Conservation (phyloP, 2,797 vertebrate genomes). For the Galago senegalensis region DNA sequence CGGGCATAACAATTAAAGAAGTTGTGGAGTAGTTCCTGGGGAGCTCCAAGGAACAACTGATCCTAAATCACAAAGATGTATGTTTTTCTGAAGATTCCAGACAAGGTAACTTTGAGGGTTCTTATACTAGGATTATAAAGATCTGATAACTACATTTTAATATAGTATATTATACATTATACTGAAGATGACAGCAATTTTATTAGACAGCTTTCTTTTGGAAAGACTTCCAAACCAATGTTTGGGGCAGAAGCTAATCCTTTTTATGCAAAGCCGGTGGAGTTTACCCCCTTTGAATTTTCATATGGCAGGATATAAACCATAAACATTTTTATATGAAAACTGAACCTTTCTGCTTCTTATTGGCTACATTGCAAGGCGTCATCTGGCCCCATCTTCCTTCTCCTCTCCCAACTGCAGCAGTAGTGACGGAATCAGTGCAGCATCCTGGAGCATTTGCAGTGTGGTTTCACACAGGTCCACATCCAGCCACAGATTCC, state of each 20-base stretch:
- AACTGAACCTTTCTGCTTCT: background rate
- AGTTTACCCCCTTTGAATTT: background rate
- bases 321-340: conserved; percentile 20
- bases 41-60: no score
- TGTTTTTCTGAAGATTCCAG: conserved; percentile 28
- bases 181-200: background rate
- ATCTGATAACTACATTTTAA: background rate
- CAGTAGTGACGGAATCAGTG: background rate
- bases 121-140: conserved; percentile 13
- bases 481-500: background rate
- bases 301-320: background rate
- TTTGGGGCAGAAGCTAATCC: background rate
- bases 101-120: conserved; percentile 32
- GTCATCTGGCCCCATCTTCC: background rate
- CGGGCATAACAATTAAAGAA: background rate
- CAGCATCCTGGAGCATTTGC: background rate
- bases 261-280: conserved; percentile 1
- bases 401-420: background rate
- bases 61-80: background rate
- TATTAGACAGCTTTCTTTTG: conserved; percentile 42
- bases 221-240: background rate
- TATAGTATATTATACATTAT: background rate
- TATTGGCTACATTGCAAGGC: background rate
- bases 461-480: background rate
- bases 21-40: background rate